Conservation (phyloP, 1,140 invertebrate species). For the Caenorhabditis tropicalis region DNA sequence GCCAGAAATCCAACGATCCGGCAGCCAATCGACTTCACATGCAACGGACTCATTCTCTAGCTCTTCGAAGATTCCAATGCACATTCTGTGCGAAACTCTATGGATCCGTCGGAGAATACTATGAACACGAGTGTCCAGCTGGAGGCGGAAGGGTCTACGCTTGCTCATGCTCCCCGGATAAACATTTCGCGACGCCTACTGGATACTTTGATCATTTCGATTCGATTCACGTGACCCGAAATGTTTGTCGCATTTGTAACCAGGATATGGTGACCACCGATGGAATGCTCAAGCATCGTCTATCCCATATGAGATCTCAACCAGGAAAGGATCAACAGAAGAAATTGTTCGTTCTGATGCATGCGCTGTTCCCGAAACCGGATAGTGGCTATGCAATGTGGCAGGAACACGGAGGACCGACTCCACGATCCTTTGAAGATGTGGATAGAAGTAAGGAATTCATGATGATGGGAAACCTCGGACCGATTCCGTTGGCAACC, state of each 20-base stretch:
- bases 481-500: neutral
- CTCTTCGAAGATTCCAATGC: neutral
- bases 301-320: neutral
- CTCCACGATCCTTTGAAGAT: neutral
- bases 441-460: neutral
- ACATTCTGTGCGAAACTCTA: neutral
- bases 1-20: neutral
- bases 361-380: neutral
- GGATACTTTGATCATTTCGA: slow-evolving; percentile 25
- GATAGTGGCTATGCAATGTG: slow-evolving; percentile 1
- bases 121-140: neutral
- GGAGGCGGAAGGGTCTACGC: neutral
- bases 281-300: neutral
- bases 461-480: neutral
- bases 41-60: neutral
- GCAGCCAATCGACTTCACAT: neutral
- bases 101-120: neutral
- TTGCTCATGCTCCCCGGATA: neutral
- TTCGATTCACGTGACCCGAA: neutral
- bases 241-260: neutral
- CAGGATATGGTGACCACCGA: neutral
- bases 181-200: neutral
- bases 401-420: neutral
- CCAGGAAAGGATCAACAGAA: neutral
- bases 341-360: neutral